phyloP scores from a whole-genome alignment of 2,113 vertebrate species.

The Collichthys lucidus region DNA sequence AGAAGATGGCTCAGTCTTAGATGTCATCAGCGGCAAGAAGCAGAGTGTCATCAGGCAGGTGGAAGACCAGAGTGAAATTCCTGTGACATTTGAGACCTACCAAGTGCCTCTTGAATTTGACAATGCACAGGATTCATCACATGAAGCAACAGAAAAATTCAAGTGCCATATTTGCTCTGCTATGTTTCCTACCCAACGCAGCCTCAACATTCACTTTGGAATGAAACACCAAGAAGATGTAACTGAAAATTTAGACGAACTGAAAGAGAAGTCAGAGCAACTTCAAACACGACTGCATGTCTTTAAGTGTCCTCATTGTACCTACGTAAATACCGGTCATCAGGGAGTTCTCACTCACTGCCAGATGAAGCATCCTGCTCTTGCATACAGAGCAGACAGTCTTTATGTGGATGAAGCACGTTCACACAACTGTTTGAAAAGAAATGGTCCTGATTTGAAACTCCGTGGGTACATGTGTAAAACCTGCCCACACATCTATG shows the following conservation, averaged over 20 bases:
- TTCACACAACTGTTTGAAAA: constrained; percentile 76
- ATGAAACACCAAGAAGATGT: constrained; percentile 85
- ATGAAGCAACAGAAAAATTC: constrained; percentile 75
- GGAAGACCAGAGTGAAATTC: constrained; percentile 66
- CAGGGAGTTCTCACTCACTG: constrained; percentile 91
- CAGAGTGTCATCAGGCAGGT: constrained; percentile 57
- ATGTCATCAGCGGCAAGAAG: constrained; percentile 86
- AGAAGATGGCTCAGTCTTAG: constrained; percentile 87
- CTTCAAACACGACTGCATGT: constrained; percentile 45
- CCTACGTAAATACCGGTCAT: constrained; percentile 88
- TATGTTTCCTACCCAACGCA: constrained; percentile 83
- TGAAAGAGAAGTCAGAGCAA: constrained; percentile 70
- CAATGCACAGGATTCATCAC: constrained; percentile 75
- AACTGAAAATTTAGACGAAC: constrained; percentile 78
- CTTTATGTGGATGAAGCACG: constrained; percentile 85
- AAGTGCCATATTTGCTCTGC: constrained; percentile 86
- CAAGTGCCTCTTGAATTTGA: constrained; percentile 80
- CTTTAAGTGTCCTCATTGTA: constrained; percentile 90
- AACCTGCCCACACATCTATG: constrained; percentile 86
- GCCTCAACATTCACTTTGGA: constrained; percentile 87
- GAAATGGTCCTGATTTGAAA: constrained; percentile 80
- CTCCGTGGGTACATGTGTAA: constrained; percentile 90
- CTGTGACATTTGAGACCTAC: constrained; percentile 48
- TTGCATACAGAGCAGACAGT: constrained; percentile 86
- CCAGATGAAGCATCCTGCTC: constrained; percentile 87